Conservation (phyloP, 2,888 invertebrate genomes). For the Linnaemya tessellans region DNA sequence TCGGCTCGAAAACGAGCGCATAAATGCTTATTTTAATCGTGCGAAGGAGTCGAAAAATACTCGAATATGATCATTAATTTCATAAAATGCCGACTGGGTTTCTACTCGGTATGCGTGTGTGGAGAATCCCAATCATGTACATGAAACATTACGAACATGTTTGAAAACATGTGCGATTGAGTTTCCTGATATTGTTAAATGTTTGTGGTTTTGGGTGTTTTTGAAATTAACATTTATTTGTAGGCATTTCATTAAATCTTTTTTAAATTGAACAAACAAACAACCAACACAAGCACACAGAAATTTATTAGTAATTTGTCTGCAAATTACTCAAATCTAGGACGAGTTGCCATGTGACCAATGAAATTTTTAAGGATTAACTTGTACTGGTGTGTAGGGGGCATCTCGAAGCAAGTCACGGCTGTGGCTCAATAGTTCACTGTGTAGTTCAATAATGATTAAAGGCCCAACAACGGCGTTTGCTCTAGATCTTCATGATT, state of each 20-base stretch:
- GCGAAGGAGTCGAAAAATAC: too few relatives aligned
- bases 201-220: constrained; percentile 39
- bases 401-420: too few relatives aligned
- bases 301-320: background rate
- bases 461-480: too few relatives aligned
- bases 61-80: too few relatives aligned
- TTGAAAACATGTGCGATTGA: background rate
- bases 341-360: background rate
- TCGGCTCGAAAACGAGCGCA: too few relatives aligned
- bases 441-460: too few relatives aligned
- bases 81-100: too few relatives aligned
- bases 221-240: constrained; percentile 29
- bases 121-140: background rate
- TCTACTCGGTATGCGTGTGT: background rate
- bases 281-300: constrained; percentile 1
- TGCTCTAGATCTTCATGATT: too few relatives aligned
- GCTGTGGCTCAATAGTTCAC: too few relatives aligned
- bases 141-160: background rate
- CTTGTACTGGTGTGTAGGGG: too few relatives aligned
- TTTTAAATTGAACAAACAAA: background rate
- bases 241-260: constrained; percentile 15
- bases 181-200: constrained; percentile 35
- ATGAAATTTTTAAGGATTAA: background rate
- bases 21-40: too few relatives aligned
- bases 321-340: constrained; percentile 1